Conservation (phyloP, 2,888 invertebrate genomes). For the Ornithoptera alexandrae region DNA sequence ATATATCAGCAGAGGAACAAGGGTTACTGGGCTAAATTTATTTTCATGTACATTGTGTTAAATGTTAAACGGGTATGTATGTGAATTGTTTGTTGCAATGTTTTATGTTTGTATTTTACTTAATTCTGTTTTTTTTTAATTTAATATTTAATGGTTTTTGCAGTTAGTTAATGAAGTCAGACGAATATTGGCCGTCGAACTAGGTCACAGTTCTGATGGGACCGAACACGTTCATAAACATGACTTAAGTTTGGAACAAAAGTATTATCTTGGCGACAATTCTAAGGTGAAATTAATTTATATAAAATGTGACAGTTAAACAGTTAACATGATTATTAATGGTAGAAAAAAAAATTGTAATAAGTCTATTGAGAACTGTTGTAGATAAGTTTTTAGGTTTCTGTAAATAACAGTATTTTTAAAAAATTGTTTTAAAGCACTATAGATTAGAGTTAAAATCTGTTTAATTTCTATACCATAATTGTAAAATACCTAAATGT, state of each 20-base stretch:
- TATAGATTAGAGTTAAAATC: too few relatives aligned
- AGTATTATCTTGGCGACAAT: constrained; percentile 75
- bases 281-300: constrained; percentile 57
- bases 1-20: constrained; percentile 75
- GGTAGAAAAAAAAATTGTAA: too few relatives aligned
- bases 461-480: too few relatives aligned
- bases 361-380: too few relatives aligned
- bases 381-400: too few relatives aligned
- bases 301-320: too few relatives aligned
- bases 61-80: constrained; percentile 68
- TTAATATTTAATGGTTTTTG: constrained; percentile 32
- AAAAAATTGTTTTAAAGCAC: too few relatives aligned
- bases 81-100: background rate
- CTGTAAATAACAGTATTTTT: too few relatives aligned
- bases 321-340: too few relatives aligned
- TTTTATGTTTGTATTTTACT: background rate
- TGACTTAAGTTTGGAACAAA: constrained; percentile 74
- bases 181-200: constrained; percentile 51
- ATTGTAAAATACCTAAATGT: too few relatives aligned
- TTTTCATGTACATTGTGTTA: constrained; percentile 66
- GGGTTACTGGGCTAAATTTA: constrained; percentile 74
- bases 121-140: background rate
- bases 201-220: constrained; percentile 56
- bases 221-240: constrained; percentile 55
- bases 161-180: constrained; percentile 50